phyloP scores from a whole-genome alignment of 1,140 invertebrate species.

The Panagrolaimus sp. region DNA sequence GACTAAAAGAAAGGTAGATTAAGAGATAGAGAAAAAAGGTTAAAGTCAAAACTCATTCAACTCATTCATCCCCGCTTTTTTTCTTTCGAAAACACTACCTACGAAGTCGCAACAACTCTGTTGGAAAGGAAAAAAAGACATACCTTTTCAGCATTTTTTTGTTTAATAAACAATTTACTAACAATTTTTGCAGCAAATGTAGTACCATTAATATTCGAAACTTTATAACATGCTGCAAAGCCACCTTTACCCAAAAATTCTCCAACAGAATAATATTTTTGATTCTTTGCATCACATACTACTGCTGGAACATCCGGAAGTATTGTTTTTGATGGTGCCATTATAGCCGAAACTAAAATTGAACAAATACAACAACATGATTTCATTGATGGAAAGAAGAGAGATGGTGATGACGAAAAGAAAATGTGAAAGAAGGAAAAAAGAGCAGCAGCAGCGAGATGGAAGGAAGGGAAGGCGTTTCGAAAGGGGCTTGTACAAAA shows the following conservation, averaged over 20 bases:
- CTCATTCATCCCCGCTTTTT: too few species aligned
- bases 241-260: constrained; percentile 70
- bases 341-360: not conserved
- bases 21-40: not conserved
- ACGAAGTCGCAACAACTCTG: too few species aligned
- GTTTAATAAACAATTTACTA: constrained; percentile 12
- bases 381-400: not conserved
- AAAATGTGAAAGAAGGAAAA: not conserved
- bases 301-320: constrained; percentile 62
- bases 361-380: not conserved
- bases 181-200: constrained; percentile 14
- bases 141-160: constrained; percentile 6
- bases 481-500: too few species aligned
- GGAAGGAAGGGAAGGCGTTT: too few species aligned
- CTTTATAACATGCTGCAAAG: constrained; percentile 87
- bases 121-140: constrained; percentile 1
- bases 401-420: not conserved
- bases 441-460: too few species aligned
- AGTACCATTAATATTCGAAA: not conserved
- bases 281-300: constrained; percentile 86
- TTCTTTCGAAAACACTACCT: too few species aligned
- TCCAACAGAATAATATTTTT: constrained; percentile 61
- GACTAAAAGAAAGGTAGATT: not conserved
- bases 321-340: not conserved
- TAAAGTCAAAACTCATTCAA: too few species aligned